Evolutionary conservation across 2,113 vertebrate species (phyloP).

Genomic region (Petrocephalus microphthalmus): DNA sequence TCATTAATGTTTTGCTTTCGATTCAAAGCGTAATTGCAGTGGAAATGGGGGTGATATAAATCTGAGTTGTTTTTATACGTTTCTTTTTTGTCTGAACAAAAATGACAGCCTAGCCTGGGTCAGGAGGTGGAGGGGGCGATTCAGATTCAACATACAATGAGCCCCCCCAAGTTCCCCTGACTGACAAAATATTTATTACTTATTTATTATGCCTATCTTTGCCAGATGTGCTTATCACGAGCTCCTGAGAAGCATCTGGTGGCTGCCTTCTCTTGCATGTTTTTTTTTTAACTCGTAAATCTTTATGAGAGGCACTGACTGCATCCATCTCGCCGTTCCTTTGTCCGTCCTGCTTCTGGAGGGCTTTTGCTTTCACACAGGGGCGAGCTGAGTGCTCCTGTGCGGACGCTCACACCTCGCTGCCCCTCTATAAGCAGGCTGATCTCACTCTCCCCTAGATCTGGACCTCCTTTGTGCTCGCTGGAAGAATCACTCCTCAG

Average conservation of each 20-base stretch:
- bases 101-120: neutral
- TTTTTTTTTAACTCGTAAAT: neutral
- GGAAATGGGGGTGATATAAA: conserved; percentile 4
- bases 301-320: neutral
- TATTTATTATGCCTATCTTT: neutral
- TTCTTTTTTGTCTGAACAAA: neutral
- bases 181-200: neutral
- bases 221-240: neutral
- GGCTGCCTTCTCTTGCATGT: neutral
- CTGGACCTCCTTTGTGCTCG: neutral
- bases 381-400: neutral
- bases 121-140: neutral
- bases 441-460: neutral
- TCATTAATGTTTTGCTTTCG: conserved; percentile 11
- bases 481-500: neutral
- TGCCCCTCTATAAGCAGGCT: neutral
- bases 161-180: too few species aligned
- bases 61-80: neutral
- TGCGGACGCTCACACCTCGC: neutral
- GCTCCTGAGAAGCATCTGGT: neutral
- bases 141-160: neutral
- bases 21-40: conserved; percentile 15
- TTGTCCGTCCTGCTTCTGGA: neutral
- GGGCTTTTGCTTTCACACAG: neutral
- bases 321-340: neutral